Evolutionary conservation across 2,888 invertebrate genomes (phyloP).

Genomic region (Belgica antarctica): DNA sequence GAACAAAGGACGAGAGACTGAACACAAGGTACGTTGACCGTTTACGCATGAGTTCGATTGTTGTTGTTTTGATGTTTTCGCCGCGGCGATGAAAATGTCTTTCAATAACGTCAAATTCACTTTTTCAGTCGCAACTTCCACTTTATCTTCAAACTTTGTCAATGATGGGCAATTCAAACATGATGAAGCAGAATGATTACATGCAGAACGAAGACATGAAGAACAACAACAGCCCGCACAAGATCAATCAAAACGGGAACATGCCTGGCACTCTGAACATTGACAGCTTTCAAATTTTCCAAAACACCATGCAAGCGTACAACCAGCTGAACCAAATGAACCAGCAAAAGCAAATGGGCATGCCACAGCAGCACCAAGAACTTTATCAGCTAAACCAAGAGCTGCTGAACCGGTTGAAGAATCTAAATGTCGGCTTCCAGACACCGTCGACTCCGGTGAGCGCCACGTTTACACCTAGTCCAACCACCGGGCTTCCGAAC

Average conservation of each 20-base stretch:
- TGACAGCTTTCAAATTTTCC: constrained; percentile 26
- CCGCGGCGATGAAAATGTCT: not conserved
- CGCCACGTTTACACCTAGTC: constrained; percentile 45
- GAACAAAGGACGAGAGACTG: not conserved
- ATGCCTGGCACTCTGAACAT: not conserved
- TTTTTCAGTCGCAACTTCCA: constrained; percentile 37
- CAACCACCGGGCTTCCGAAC: constrained; percentile 36
- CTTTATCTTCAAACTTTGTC: constrained; percentile 38
- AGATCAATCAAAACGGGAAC: constrained; percentile 22
- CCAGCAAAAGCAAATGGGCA: constrained; percentile 48
- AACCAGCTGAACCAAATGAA: constrained; percentile 49
- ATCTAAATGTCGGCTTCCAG: constrained; percentile 51
- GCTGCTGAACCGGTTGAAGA: constrained; percentile 53
- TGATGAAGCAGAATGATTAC: constrained; percentile 30
- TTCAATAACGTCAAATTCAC: not conserved
- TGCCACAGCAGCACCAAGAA: constrained; percentile 50
- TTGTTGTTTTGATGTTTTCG: constrained; percentile 4
- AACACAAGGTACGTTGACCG: not conserved
- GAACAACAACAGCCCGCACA: constrained; percentile 31
- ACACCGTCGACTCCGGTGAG: constrained; percentile 45
- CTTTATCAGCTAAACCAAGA: constrained; percentile 55
- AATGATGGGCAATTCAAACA: constrained; percentile 21
- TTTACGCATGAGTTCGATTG: constrained; percentile 4
- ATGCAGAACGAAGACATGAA: constrained; percentile 34
- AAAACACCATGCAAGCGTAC: constrained; percentile 45